These are phyloP conservation scores for Itoplectis maculator DNA, from an alignment of 2,888 invertebrate species.

Conservation along the genomic window DNA sequence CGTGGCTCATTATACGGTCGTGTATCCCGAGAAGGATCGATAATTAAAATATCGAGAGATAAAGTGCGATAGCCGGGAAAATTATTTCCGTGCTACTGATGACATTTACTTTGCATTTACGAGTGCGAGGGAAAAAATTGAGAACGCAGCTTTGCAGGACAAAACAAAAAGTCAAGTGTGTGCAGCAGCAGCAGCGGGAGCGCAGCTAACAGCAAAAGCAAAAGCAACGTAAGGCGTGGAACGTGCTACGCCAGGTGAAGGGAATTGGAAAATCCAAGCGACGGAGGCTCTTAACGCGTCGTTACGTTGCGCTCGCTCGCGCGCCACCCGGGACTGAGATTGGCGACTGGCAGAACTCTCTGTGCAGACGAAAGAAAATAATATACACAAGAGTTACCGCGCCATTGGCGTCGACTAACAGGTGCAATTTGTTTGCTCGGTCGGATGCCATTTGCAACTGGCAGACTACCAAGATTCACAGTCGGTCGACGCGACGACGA, in stretches of 20 bases:
- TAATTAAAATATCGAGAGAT: too few species aligned
- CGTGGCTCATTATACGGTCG: too few species aligned
- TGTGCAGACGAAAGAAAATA: slow-evolving; percentile 23
- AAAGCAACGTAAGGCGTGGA: not conserved
- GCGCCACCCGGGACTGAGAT: not conserved
- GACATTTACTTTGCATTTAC: not conserved
- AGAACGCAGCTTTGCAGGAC: not conserved
- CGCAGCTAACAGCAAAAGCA: too few species aligned
- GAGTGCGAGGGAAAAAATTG: not conserved
- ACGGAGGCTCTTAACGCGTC: slow-evolving; percentile 34
- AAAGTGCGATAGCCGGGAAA: too few species aligned
- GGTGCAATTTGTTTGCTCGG: slow-evolving; percentile 71
- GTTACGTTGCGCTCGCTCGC: slow-evolving; percentile 31
- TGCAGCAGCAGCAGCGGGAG: not conserved
- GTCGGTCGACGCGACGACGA: too few species aligned
- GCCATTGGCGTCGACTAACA: slow-evolving; percentile 67
- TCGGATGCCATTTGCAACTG: slow-evolving; percentile 66
- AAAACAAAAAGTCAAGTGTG: slow-evolving; percentile 15
- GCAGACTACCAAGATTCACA: slow-evolving; percentile 66
- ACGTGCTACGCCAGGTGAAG: slow-evolving; percentile 34
- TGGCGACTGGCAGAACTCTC: slow-evolving; percentile 14
- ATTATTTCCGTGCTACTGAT: not conserved
- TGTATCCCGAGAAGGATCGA: too few species aligned
- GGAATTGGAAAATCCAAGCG: slow-evolving; percentile 47
- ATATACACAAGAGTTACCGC: slow-evolving; percentile 37